Evolutionary conservation across 2,113 vertebrate species (phyloP).

Genomic region (Oncorhynchus nerka): DNA sequence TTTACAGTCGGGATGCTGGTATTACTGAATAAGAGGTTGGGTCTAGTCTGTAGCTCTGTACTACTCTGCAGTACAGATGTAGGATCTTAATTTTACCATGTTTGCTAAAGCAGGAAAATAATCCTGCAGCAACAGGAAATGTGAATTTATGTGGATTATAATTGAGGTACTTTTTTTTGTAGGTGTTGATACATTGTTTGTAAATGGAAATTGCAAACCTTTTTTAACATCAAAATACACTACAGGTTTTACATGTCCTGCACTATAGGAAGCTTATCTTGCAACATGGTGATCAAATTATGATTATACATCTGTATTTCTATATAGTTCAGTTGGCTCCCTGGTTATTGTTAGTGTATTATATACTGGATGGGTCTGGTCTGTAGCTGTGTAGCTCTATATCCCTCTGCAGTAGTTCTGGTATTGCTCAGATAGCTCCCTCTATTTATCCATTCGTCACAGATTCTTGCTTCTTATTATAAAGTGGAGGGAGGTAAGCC

Average conservation of each 20-base stretch:
- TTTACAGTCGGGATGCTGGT: background rate
- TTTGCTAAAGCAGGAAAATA: too few species aligned
- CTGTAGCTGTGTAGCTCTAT: background rate
- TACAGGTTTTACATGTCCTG: too few species aligned
- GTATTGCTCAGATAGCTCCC: background rate
- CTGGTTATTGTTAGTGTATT: background rate
- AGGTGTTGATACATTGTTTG: too few species aligned
- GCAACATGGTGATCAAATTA: too few species aligned
- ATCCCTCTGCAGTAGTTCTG: background rate
- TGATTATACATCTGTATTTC: too few species aligned
- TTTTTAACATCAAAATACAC: too few species aligned
- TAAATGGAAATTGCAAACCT: too few species aligned
- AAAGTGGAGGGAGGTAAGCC: slow-evolving; percentile 25
- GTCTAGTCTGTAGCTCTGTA: background rate
- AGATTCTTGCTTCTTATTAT: slow-evolving; percentile 11
- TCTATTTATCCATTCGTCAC: background rate
- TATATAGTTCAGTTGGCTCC: too few species aligned
- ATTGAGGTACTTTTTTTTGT: too few species aligned
- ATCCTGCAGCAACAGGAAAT: too few species aligned
- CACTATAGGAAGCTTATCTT: too few species aligned
- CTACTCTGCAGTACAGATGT: background rate
- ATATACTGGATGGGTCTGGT: background rate
- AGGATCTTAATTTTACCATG: background rate
- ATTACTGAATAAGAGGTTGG: background rate
- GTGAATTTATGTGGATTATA: too few species aligned